Evolutionary conservation across 2,797 vertebrate species (phyloP).

Genomic region (Glossophaga mutica): DNA sequence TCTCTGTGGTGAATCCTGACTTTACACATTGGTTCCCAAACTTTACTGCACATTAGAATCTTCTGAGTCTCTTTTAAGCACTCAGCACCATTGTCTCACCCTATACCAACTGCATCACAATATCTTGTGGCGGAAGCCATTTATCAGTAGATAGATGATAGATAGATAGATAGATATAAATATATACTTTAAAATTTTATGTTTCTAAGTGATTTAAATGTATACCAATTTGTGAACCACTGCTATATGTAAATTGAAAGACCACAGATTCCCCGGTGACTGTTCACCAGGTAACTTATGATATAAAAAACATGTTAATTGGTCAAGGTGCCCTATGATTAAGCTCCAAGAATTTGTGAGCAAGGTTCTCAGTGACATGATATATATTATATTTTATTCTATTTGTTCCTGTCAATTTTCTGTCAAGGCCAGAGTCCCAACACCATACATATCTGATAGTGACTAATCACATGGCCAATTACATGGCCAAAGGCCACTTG

Average conservation of each 20-base stretch:
- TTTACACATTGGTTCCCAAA: background rate
- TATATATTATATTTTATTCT: background rate
- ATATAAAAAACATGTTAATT: background rate
- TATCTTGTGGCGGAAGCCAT: background rate
- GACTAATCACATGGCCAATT: background rate
- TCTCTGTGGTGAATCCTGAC: background rate
- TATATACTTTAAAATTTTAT: background rate
- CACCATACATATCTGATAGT: background rate
- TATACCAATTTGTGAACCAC: background rate
- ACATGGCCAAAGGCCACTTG: background rate
- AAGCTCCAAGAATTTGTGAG: background rate
- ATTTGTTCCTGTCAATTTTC: background rate
- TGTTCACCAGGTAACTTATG: background rate
- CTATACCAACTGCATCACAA: background rate
- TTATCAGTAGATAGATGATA: background rate
- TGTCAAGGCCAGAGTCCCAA: background rate
- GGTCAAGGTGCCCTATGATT: background rate
- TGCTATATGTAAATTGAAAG: background rate
- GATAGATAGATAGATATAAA: background rate
- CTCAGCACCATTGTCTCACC: accelerated
- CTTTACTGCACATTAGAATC: background rate
- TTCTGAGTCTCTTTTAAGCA: background rate
- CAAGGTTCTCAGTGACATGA: background rate
- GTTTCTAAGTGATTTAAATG: background rate
- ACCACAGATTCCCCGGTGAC: background rate